A percentile compares a stretch with the other conserved stretches of the same genome.
These are phyloP conservation scores for Danaus chrysippus DNA, from an alignment of 2,888 invertebrate species.

Conservation along the genomic window DNA sequence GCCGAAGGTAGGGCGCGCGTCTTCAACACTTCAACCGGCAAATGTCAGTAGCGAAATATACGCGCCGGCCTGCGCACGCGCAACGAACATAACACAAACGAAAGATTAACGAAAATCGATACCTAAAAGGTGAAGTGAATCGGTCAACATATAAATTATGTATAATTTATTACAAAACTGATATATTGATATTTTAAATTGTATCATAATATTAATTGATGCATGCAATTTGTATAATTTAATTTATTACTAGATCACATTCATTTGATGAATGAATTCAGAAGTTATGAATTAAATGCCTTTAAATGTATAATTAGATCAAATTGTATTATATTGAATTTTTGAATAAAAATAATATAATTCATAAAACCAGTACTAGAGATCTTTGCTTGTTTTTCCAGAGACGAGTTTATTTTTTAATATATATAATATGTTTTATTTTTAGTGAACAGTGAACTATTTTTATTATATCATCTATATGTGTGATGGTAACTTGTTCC, in stretches of 20 bases:
- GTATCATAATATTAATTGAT: background rate
- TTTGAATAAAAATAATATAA: background rate
- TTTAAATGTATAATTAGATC: no score
- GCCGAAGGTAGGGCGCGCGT: conserved; percentile 6
- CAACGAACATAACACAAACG: conserved; percentile 16
- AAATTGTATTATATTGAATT: no score
- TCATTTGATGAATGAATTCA: no score
- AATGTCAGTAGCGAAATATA: conserved; percentile 18
- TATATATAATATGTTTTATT: no score
- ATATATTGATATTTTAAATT: background rate
- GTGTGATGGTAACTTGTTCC: no score
- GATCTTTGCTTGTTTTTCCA: no score
- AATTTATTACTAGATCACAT: background rate
- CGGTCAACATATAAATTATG: conserved; percentile 4
- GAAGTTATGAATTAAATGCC: no score
- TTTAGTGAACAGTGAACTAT: no score
- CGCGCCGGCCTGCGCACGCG: conserved; percentile 16
- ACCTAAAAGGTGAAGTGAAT: conserved; percentile 22
- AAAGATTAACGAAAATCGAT: conserved; percentile 14
- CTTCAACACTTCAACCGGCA: conserved; percentile 3
- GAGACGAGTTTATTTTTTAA: no score
- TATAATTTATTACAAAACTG: conserved; percentile 15
- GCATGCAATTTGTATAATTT: conserved; percentile 2
- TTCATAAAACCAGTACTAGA: no score
- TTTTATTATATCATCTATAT: no score